phyloP scores from a whole-genome alignment of 1,140 invertebrate species.

The Planococcus citri region DNA sequence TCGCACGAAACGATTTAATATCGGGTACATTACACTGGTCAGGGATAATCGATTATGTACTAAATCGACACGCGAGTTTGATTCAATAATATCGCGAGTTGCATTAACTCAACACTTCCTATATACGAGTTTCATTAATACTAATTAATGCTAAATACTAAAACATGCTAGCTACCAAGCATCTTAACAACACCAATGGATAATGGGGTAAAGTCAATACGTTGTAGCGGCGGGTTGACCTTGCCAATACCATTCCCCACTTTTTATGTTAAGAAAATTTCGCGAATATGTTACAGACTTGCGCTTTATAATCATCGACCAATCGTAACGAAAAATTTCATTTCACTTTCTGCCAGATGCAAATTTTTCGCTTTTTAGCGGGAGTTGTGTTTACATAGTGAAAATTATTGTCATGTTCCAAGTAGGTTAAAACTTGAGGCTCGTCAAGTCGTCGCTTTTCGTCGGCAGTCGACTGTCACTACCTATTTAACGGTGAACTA shows the following conservation, averaged over 20 bases:
- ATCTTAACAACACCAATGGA: neutral
- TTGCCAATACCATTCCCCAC: neutral
- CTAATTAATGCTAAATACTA: slow-evolving; percentile 1
- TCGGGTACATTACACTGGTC: neutral
- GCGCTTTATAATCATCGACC: too few relatives aligned
- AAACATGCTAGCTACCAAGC: neutral
- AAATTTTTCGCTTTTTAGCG: neutral
- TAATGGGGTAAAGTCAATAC: neutral
- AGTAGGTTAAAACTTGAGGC: neutral
- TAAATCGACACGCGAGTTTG: neutral
- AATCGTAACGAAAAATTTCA: too few relatives aligned
- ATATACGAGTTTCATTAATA: neutral
- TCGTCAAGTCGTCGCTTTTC: too few relatives aligned
- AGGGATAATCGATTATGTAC: neutral
- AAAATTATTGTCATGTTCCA: neutral
- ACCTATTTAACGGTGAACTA: too few relatives aligned
- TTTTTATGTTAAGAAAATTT: neutral
- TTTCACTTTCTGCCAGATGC: neutral
- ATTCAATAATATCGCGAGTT: neutral
- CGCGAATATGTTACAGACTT: neutral
- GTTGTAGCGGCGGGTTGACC: neutral
- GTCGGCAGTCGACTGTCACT: too few relatives aligned
- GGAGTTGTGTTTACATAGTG: too few relatives aligned
- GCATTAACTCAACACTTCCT: neutral
- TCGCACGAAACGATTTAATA: too few relatives aligned